These are phyloP conservation scores for Eulithis prunata DNA, from an alignment of 2,888 invertebrate genomes.

Conservation along the genomic window DNA sequence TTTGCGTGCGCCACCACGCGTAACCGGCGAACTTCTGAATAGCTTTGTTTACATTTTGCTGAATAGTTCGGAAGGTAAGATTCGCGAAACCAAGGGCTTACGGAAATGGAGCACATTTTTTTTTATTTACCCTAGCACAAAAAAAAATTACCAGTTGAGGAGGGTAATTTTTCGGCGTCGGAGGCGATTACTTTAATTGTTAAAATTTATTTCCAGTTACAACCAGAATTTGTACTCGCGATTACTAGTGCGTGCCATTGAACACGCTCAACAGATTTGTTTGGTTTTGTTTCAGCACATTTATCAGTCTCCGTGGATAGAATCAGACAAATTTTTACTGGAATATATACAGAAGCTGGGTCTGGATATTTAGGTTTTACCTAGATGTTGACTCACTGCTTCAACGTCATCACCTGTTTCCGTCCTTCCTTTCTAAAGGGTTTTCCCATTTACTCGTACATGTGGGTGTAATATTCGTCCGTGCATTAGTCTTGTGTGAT, in stretches of 20 bases:
- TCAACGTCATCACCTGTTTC: background rate
- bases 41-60: conserved; percentile 11
- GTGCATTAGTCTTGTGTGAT: no score
- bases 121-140: background rate
- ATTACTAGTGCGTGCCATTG: background rate
- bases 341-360: no score
- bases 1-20: conserved; percentile 23
- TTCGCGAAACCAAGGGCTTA: background rate
- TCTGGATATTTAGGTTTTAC: no score
- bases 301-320: background rate
- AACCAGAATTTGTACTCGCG: background rate
- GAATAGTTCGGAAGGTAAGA: conserved; percentile 6
- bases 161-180: background rate
- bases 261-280: background rate
- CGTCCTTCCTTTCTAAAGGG: background rate
- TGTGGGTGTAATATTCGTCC: no score
- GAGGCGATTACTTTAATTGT: background rate
- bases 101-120: background rate
- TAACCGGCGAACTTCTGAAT: conserved; percentile 23
- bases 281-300: background rate
- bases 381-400: background rate
- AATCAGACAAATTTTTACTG: no score
- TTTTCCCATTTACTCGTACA: no score
- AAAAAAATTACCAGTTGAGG: no score
- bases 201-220: background rate